Conservation (phyloP, 2,888 invertebrate genomes). For the Anthophora plumipes region DNA sequence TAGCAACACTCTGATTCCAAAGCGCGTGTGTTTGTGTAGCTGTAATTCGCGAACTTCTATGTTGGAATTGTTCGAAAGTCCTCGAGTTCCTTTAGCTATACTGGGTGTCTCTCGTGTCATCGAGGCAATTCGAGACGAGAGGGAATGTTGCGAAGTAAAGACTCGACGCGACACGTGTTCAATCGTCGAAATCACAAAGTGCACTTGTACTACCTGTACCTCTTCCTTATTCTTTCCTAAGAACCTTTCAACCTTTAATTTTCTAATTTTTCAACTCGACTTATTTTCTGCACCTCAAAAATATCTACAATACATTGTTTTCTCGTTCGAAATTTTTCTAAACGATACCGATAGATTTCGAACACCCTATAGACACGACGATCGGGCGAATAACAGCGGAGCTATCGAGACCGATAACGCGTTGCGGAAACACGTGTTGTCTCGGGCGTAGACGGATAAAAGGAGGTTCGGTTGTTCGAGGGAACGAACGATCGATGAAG, state of each 20-base stretch:
- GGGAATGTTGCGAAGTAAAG: neutral
- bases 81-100: neutral
- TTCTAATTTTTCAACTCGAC: no score
- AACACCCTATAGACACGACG: neutral
- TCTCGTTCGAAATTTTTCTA: neutral
- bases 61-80: slow-evolving; percentile 15
- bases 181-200: no score
- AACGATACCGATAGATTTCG: neutral
- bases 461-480: slow-evolving; percentile 19
- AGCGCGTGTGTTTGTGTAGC: slow-evolving; percentile 4
- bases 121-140: neutral
- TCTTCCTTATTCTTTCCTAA: no score
- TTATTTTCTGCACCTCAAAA: no score
- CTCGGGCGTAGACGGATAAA: slow-evolving; percentile 9
- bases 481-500: slow-evolving; percentile 52
- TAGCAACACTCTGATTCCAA: slow-evolving; percentile 12
- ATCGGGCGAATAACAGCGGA: slow-evolving; percentile 26
- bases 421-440: slow-evolving; percentile 48
- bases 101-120: neutral
- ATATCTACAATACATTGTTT: no score
- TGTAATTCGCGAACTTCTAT: slow-evolving; percentile 6
- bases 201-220: neutral
- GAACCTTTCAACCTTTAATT: no score
- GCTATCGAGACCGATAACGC: slow-evolving; percentile 17
- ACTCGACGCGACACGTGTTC: no score